phyloP scores from a whole-genome alignment of 2,888 invertebrate genomes.

The Agrotis ipsilon region DNA sequence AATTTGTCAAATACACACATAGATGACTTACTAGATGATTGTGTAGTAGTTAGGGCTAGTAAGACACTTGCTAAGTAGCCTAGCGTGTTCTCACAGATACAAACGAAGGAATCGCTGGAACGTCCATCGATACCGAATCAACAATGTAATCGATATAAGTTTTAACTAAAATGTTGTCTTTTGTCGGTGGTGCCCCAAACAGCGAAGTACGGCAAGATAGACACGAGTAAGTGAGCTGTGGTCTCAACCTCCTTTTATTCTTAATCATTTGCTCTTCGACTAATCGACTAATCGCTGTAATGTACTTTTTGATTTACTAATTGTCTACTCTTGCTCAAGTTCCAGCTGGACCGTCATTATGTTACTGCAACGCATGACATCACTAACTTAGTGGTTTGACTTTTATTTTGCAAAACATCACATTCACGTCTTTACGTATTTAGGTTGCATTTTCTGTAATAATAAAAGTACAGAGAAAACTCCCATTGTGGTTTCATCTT shows the following conservation, averaged over 20 bases:
- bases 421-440: slow-evolving; percentile 59
- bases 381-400: slow-evolving; percentile 77
- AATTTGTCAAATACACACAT: slow-evolving; percentile 58
- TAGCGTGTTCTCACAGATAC: slow-evolving; percentile 57
- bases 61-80: slow-evolving; percentile 56
- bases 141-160: slow-evolving; percentile 67
- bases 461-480: not conserved
- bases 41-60: slow-evolving; percentile 61
- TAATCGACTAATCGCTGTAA: slow-evolving; percentile 89
- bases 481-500: no score
- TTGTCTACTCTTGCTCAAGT: slow-evolving; percentile 78
- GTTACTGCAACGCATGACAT: slow-evolving; percentile 81
- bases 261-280: slow-evolving; percentile 87
- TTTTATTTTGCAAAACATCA: slow-evolving; percentile 76
- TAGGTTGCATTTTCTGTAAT: slow-evolving; percentile 73
- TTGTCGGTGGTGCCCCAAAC: slow-evolving; percentile 91
- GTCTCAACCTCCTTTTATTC: slow-evolving; percentile 88
- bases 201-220: slow-evolving; percentile 89
- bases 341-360: slow-evolving; percentile 80
- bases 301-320: slow-evolving; percentile 84
- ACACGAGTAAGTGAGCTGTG: slow-evolving; percentile 91
- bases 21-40: slow-evolving; percentile 46
- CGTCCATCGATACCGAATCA: slow-evolving; percentile 45
- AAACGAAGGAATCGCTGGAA: slow-evolving; percentile 67
- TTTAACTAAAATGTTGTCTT: slow-evolving; percentile 89